Evolutionary conservation across 2,888 invertebrate species (phyloP).

Genomic region (Loripinus fragilis): DNA sequence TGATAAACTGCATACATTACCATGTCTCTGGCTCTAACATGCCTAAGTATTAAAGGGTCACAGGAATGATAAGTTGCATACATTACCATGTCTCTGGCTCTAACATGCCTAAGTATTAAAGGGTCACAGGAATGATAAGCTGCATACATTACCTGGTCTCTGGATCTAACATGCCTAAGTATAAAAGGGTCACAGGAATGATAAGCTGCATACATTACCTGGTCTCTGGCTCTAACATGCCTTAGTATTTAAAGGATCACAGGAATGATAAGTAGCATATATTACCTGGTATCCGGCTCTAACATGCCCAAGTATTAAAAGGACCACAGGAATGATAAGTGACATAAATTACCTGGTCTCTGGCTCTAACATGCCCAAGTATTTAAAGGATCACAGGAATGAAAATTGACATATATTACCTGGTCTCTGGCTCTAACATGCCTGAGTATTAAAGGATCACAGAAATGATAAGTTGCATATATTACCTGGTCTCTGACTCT

Average conservation of each 20-base stretch:
- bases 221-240: slow-evolving; percentile 57
- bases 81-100: slow-evolving; percentile 72
- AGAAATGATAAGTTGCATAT: too few species aligned
- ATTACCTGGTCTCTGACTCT: slow-evolving; percentile 69
- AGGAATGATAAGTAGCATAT: too few species aligned
- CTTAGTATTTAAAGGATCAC: too few species aligned
- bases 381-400: slow-evolving; percentile 73
- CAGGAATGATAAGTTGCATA: slow-evolving; percentile 76
- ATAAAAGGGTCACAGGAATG: slow-evolving; percentile 73
- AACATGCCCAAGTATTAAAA: slow-evolving; percentile 63
- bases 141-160: slow-evolving; percentile 68
- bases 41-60: slow-evolving; percentile 69
- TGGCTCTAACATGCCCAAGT: slow-evolving; percentile 64
- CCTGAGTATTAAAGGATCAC: too few species aligned
- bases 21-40: slow-evolving; percentile 70
- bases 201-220: slow-evolving; percentile 77
- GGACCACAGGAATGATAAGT: slow-evolving; percentile 77
- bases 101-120: too few species aligned
- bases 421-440: slow-evolving; percentile 65
- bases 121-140: too few species aligned
- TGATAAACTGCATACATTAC: slow-evolving; percentile 42
- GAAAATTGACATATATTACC: slow-evolving; percentile 76
- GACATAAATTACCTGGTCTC: slow-evolving; percentile 77
- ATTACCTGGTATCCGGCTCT: slow-evolving; percentile 68
- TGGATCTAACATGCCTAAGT: slow-evolving; percentile 64